Conservation (phyloP, 2,797 vertebrate genomes). For the Danio choprae region DNA sequence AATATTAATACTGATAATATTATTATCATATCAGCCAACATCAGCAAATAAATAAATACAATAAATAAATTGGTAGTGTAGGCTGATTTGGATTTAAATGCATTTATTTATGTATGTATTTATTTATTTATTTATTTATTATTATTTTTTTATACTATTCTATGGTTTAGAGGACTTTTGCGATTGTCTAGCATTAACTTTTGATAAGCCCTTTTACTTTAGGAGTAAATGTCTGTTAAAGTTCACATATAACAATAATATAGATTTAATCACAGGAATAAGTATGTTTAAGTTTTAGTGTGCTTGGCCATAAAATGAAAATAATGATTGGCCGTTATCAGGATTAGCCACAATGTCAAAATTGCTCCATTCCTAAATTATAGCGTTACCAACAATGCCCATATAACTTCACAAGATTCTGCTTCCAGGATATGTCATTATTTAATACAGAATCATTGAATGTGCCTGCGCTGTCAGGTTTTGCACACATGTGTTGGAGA, state of each 20-base stretch:
- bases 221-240: background rate
- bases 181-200: background rate
- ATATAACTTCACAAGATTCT: background rate
- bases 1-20: too few relatives aligned
- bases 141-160: background rate
- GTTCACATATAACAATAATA: background rate
- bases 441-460: background rate
- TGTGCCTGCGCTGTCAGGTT: background rate
- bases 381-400: background rate
- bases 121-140: too few relatives aligned
- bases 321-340: background rate
- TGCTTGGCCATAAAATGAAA: background rate
- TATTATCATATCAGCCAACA: too few relatives aligned
- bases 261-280: background rate
- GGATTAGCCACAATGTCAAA: background rate
- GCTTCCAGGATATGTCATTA: background rate
- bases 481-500: slow-evolving; percentile 15
- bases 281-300: background rate
- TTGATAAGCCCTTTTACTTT: background rate
- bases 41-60: too few relatives aligned
- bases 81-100: too few relatives aligned
- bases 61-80: too few relatives aligned
- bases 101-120: too few relatives aligned
- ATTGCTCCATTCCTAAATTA: background rate
- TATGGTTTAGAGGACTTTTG: background rate